These are phyloP conservation scores for Clavelina lepadiformis DNA, from an alignment of 23 tunicate species.

Conservation along the genomic window DNA sequence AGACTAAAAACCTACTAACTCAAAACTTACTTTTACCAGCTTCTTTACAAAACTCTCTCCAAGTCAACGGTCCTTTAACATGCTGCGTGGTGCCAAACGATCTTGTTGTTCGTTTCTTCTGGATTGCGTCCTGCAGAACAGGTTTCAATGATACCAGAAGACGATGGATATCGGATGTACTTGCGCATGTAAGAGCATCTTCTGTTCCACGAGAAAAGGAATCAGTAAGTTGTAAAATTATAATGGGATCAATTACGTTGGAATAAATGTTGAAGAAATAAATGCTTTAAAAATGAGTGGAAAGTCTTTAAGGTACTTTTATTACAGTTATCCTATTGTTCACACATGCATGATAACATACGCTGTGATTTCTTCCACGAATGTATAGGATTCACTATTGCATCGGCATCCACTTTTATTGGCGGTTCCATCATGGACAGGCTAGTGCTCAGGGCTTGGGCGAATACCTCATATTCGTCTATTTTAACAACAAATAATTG, in stretches of 20 bases:
- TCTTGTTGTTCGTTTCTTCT: conserved; percentile 47
- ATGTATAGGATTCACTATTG: conserved; percentile 25
- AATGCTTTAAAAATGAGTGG: too few relatives aligned
- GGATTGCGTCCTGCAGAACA: conserved; percentile 94
- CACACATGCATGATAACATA: conserved; percentile 7
- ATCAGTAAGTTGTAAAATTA: too few relatives aligned
- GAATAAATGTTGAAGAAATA: too few relatives aligned
- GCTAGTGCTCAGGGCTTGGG: conserved; percentile 37
- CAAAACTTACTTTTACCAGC: conserved; percentile 51
- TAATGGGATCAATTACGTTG: too few relatives aligned
- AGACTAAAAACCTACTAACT: not conserved
- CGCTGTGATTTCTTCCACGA: conserved; percentile 36
- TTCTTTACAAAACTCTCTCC: conserved; percentile 97
- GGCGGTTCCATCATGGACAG: conserved; percentile 41
- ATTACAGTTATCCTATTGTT: too few relatives aligned
- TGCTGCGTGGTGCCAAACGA: conserved; percentile 61
- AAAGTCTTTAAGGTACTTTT: too few relatives aligned
- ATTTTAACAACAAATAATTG: too few relatives aligned
- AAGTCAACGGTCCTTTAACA: conserved; percentile 96
- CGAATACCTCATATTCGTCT: conserved; percentile 44
- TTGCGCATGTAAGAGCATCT: conserved; percentile 30
- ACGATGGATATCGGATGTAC: conserved; percentile 41
- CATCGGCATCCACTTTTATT: conserved; percentile 15
- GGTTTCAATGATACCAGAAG: conserved; percentile 69
- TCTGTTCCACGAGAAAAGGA: too few relatives aligned